phyloP scores from a whole-genome alignment of 1,140 invertebrate genomes.

The Zaprionus lachaisei region DNA sequence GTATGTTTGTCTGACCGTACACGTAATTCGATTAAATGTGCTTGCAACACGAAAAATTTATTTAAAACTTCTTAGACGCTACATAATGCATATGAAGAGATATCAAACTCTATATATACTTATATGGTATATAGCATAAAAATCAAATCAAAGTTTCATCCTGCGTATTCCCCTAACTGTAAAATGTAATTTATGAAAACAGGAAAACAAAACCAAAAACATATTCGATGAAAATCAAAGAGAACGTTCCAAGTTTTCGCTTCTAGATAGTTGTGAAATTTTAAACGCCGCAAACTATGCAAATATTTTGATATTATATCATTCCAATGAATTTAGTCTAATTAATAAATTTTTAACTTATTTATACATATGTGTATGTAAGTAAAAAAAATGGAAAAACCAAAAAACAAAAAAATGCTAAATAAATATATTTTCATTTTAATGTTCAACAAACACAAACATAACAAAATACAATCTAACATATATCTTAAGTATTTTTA shows the following conservation, averaged over 20 bases:
- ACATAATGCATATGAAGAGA: not conserved
- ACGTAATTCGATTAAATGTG: conserved; percentile 22
- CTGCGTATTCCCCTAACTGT: conserved; percentile 64
- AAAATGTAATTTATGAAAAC: conserved; percentile 57
- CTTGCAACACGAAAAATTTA: conserved; percentile 1
- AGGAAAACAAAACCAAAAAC: conserved; percentile 18
- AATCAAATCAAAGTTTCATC: conserved; percentile 56
- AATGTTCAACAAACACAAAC: conserved; percentile 70
- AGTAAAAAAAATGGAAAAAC: conserved; percentile 60
- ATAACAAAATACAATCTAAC: conserved; percentile 54
- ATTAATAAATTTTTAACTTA: conserved; percentile 83
- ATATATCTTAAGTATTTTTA: conserved; percentile 76
- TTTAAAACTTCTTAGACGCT: conserved; percentile 26
- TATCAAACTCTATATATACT: conserved; percentile 4
- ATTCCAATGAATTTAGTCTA: conserved; percentile 83
- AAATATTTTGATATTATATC: conserved; percentile 83
- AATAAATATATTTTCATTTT: conserved; percentile 78
- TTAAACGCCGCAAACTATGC: conserved; percentile 76
- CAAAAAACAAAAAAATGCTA: conserved; percentile 57
- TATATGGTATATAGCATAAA: conserved; percentile 13
- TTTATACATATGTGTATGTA: conserved; percentile 80
- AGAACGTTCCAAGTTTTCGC: conserved; percentile 69
- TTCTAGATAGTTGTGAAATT: conserved; percentile 82
- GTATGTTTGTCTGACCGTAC: conserved; percentile 40
- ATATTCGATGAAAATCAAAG: conserved; percentile 14